Evolutionary conservation across 2,113 vertebrate species (phyloP), one percentile per base, ranked within the genome.

Genomic region (Percopsis transmontana): DNA sequence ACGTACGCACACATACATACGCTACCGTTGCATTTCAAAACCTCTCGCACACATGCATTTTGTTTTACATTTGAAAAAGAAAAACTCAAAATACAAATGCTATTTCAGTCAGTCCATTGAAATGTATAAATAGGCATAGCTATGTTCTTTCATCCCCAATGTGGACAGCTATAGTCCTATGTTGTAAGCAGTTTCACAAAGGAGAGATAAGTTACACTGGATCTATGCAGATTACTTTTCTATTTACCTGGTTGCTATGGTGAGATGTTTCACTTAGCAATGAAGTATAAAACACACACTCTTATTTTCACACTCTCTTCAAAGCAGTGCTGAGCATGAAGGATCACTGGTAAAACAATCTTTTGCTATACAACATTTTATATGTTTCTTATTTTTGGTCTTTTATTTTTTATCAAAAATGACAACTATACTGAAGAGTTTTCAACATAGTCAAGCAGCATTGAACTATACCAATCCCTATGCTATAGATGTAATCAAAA

Each of bases 381-480:
- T 33, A 7, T 33, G 27, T 33, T 33, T 4, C 27, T 2, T 6
- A 33, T 33, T 33, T 33, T 33, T 33, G 3, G 5, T 33, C 27
- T 7, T n/a, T 20, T 78, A 38, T 56, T 12, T 52, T 52, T 52
- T 6, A 52, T 20, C 19, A 20, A 82, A 60, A 66, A 72, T 74
- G 63, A 55, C 55, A 1, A 62, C 41, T 41, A 39, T 41, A 16
- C 27, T 56, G 2, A 61, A 63, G 0, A 51, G 56, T 38, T 68
- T 74, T 62, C 47, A 13, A 16, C 21, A 57, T 33, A 57, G 3
- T 47, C 81, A 74, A 53, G 70, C 56, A 44, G 79, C 81, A 27
- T 71, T 67, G 2, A 81, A 70, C 16, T 81, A 83, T 24, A 90
- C 89, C 79, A 94, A 94, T 72, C 90, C 92, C 2, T 92, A 93